phyloP scores from a whole-genome alignment of 2,888 invertebrate species.

The Auanema sp. region DNA sequence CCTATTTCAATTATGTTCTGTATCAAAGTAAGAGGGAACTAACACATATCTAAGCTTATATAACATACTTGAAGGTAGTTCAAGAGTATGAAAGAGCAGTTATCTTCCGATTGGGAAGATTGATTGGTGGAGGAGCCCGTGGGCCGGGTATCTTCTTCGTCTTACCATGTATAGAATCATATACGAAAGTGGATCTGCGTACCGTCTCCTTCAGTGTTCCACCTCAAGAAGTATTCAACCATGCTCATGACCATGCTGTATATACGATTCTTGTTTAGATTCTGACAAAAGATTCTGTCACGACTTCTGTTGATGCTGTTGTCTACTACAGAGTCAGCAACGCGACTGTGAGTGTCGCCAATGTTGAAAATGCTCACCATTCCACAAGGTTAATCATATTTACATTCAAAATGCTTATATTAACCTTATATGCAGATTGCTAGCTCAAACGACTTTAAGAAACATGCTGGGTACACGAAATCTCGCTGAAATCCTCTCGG shows the following conservation, averaged over 20 bases:
- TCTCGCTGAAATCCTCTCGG: constrained; percentile 91
- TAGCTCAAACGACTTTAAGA: constrained; percentile 67
- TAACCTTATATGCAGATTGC: constrained; percentile 36
- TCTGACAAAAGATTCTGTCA: constrained; percentile 92
- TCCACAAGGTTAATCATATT: constrained; percentile 30
- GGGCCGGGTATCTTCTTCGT: constrained; percentile 68
- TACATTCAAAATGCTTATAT: neutral
- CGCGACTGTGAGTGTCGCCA: constrained; percentile 93
- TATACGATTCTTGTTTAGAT: constrained; percentile 72
- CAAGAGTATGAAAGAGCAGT: constrained; percentile 76
- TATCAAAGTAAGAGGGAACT: constrained; percentile 41
- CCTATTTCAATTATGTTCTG: constrained; percentile 56
- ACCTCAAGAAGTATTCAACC: constrained; percentile 83
- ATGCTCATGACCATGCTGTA: neutral
- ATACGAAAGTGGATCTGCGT: constrained; percentile 87
- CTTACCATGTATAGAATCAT: constrained; percentile 84
- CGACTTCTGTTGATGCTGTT: constrained; percentile 90
- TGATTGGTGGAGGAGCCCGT: constrained; percentile 76
- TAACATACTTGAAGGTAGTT: constrained; percentile 48
- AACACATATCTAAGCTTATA: neutral
- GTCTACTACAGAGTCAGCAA: constrained; percentile 77
- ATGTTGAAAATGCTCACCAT: constrained; percentile 82
- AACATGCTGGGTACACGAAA: constrained; percentile 96
- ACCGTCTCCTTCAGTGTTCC: constrained; percentile 95
- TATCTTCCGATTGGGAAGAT: constrained; percentile 81